These are phyloP conservation scores for Ceyx erithaca DNA, from an alignment of 2,797 vertebrate species.

Conservation along the genomic window DNA sequence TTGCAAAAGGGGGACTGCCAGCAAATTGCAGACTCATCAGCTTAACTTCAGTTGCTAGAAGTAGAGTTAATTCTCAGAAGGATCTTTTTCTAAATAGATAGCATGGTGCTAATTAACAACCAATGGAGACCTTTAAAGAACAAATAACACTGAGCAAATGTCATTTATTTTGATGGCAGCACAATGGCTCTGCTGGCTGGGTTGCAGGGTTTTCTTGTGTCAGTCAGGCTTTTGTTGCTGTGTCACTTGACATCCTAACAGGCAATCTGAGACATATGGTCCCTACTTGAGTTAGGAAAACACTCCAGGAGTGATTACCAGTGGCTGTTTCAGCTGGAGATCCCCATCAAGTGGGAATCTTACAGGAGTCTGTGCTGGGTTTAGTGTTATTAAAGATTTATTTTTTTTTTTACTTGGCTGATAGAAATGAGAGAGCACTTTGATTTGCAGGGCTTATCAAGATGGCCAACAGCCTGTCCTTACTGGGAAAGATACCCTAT, in stretches of 20 bases:
- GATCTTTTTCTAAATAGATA: neutral
- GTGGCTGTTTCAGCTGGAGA: neutral
- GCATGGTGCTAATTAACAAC: neutral
- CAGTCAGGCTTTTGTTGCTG: neutral
- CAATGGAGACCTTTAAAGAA: neutral
- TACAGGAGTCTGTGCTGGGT: neutral
- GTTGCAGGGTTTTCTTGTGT: neutral
- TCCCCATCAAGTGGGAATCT: neutral
- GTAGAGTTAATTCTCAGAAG: neutral
- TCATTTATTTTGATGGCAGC: neutral
- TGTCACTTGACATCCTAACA: neutral
- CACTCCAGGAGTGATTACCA: neutral
- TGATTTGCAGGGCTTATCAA: neutral
- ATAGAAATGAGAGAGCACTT: neutral
- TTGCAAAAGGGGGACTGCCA: neutral
- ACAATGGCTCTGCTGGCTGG: neutral
- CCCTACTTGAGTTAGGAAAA: neutral
- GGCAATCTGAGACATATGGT: neutral
- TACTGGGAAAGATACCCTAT: fast-evolving
- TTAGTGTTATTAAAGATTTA: neutral
- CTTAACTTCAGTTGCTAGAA: neutral
- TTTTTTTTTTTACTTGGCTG: neutral
- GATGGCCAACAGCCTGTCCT: neutral
- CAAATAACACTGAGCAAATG: neutral
- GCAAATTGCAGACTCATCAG: neutral